These are phyloP conservation scores for Chesias legatella DNA, from an alignment of 2,888 invertebrate genomes.

Conservation along the genomic window DNA sequence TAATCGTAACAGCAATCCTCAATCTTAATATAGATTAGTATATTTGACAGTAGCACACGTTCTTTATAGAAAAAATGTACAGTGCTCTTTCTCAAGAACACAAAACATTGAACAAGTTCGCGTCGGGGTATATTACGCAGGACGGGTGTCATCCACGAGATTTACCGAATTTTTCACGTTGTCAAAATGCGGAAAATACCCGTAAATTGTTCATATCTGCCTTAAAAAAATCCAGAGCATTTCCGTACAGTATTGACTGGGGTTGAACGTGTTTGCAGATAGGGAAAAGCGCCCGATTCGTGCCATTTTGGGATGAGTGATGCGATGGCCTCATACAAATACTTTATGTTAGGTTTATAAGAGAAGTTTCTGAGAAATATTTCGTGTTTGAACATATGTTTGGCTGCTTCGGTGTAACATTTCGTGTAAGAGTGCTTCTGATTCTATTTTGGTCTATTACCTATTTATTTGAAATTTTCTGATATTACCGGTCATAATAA, in stretches of 20 bases:
- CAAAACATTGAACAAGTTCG: slow-evolving; percentile 43
- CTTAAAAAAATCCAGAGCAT: slow-evolving; percentile 37
- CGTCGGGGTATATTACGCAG: slow-evolving; percentile 38
- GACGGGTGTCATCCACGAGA: slow-evolving; percentile 35
- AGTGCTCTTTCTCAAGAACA: slow-evolving; percentile 25
- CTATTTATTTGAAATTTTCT: too few relatives aligned
- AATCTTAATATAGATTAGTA: neutral
- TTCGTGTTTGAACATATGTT: neutral
- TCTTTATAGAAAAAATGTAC: slow-evolving; percentile 19
- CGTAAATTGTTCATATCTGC: slow-evolving; percentile 46
- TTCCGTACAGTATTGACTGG: slow-evolving; percentile 32
- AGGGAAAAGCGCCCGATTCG: slow-evolving; percentile 26
- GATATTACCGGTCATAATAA: too few relatives aligned
- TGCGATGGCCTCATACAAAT: slow-evolving; percentile 19
- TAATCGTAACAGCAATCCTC: too few relatives aligned
- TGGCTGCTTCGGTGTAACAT: neutral
- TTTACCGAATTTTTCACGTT: slow-evolving; percentile 35
- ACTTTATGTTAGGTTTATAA: neutral
- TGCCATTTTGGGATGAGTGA: slow-evolving; percentile 17
- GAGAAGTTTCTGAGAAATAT: slow-evolving; percentile 3
- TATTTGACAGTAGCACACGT: slow-evolving; percentile 5
- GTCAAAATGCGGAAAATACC: slow-evolving; percentile 44
- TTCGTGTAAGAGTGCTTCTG: too few relatives aligned
- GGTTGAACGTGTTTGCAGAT: slow-evolving; percentile 36
- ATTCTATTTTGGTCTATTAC: too few relatives aligned